Conservation (phyloP, 2,797 vertebrate species). For the Mormyrus hasselquistii region DNA sequence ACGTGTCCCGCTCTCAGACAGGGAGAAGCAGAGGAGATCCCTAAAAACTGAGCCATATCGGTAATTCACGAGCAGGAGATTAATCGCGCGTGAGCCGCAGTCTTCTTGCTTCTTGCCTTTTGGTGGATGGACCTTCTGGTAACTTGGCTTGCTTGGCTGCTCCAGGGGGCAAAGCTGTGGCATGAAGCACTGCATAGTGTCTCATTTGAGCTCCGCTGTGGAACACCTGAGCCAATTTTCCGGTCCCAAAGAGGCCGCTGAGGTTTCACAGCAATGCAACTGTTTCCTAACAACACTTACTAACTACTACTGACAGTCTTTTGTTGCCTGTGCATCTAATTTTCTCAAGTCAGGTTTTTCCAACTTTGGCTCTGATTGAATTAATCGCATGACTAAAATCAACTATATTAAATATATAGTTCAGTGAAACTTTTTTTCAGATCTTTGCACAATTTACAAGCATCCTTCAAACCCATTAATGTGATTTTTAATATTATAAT, state of each 20-base stretch:
- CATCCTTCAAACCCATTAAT: neutral
- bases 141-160: neutral
- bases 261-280: neutral
- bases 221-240: neutral
- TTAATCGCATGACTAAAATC: neutral
- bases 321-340: neutral
- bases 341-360: neutral
- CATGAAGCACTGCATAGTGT: neutral
- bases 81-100: neutral
- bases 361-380: neutral
- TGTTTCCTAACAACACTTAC: neutral
- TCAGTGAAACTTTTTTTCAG: neutral
- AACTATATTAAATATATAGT: neutral
- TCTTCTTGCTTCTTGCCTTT: neutral
- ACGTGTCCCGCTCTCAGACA: slow-evolving; percentile 84
- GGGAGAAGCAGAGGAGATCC: slow-evolving; percentile 84
- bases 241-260: neutral
- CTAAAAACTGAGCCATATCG: slow-evolving; percentile 96
- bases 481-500: neutral
- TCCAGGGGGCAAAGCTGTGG: neutral
- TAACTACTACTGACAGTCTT: neutral
- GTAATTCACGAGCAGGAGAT: slow-evolving; percentile 61
- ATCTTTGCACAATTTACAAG: neutral
- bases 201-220: neutral
- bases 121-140: neutral